Evolutionary conservation across 2,113 vertebrate genomes (phyloP), one percentile per base, ranked within the genome.

Genomic region (Mionectes macconnelli): DNA sequence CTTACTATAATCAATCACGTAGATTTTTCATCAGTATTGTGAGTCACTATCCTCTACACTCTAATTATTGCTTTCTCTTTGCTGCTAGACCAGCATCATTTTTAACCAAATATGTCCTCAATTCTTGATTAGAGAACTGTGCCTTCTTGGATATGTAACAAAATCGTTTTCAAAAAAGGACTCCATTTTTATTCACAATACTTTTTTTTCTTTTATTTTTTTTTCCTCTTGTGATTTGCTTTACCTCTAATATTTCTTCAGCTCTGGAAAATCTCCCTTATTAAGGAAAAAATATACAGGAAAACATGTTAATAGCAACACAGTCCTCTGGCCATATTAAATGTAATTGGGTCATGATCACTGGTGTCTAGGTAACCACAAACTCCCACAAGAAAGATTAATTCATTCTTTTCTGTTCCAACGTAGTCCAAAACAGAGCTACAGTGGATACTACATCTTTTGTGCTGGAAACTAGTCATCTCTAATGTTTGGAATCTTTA

Each of bases 291-390:
- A 68, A 74, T 18, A 80, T 15, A 83, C 27, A 77, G 10, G 68
- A 80, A 86, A 66, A 67, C 1, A 4, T 40, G n/a, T 67, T 92
- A 94, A 92, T 40, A 78, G 27, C 45, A 90, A 63, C 66, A 39
- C 33, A 84, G 72, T 90, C 27, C 47, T 82, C 52, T 84, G 39
- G 40, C 55, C 18, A 52, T 60, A 84, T 84, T 77, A 87, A 81
- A 89, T 75, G 47, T 84, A 97, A 92, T 49, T 92, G 73, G 80
- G 91, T 94, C 95, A 89, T 40, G 47, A 94, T 84, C 86, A 92
- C 68, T 50, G 67, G 79, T 88, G 86, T 80, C 90, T 77, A 88
- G 88, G 88, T 97, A 96, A 95, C 86, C 83, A 86, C 83, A 73
- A 83, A 70, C 75, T 93, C 59, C 68, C 83, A 70, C 85, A 86